These are phyloP conservation scores for Acronicta psi DNA, from an alignment of 2,888 invertebrate genomes.

Conservation along the genomic window DNA sequence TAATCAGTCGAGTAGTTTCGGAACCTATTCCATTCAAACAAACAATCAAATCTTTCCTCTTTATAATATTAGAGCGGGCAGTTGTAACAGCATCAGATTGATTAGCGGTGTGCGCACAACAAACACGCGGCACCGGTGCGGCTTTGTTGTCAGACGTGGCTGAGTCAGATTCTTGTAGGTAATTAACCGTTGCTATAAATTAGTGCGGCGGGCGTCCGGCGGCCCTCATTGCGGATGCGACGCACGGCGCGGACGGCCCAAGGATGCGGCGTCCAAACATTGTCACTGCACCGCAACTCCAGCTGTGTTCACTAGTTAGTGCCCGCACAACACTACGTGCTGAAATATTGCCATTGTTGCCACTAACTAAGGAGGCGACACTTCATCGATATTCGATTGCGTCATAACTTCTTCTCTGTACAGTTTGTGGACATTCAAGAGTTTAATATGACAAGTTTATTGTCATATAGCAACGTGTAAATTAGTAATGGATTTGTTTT, in stretches of 20 bases:
- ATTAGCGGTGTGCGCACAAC: slow-evolving; percentile 62
- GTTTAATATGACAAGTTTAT: slow-evolving; percentile 24
- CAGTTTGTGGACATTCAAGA: too few relatives aligned
- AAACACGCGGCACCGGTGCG: slow-evolving; percentile 61
- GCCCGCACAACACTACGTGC: slow-evolving; percentile 73
- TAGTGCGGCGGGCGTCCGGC: slow-evolving; percentile 64
- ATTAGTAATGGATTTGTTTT: slow-evolving; percentile 29
- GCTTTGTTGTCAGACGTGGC: slow-evolving; percentile 66
- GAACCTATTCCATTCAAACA: too few relatives aligned
- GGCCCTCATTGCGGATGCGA: slow-evolving; percentile 79
- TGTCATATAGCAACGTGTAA: slow-evolving; percentile 14
- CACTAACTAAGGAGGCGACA: slow-evolving; percentile 57
- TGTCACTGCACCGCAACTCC: slow-evolving; percentile 81
- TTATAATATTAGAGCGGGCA: too few relatives aligned
- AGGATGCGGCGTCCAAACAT: slow-evolving; percentile 82
- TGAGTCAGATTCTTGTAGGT: slow-evolving; percentile 82
- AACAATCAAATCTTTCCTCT: too few relatives aligned
- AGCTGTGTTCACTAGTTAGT: slow-evolving; percentile 83
- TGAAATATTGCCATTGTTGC: slow-evolving; percentile 74
- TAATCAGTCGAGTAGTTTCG: too few relatives aligned
- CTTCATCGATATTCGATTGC: slow-evolving; percentile 59
- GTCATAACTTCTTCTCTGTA: slow-evolving; percentile 30
- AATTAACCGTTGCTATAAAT: slow-evolving; percentile 85
- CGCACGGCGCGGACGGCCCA: slow-evolving; percentile 67
- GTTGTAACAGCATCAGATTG: slow-evolving; percentile 59